Conservation (phyloP, 2,888 invertebrate species). For the Oscheius onirici region DNA sequence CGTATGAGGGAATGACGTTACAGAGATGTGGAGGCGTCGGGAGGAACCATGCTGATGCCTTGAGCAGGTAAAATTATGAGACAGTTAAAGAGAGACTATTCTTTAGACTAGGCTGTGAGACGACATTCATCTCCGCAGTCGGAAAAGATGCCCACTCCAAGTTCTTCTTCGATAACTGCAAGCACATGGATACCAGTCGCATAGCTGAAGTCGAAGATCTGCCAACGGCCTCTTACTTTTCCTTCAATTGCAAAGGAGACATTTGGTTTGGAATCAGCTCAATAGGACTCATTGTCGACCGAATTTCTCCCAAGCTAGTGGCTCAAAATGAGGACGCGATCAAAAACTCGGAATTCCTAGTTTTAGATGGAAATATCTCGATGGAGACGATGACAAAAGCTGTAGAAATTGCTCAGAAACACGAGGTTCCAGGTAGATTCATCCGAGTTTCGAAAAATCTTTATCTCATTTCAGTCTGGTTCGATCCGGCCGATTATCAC, state of each 20-base stretch:
- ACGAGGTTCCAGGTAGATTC: constrained; percentile 37
- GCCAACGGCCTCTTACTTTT: constrained; percentile 59
- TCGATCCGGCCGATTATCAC: constrained; percentile 74
- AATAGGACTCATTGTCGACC: constrained; percentile 48
- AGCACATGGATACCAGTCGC: constrained; percentile 40
- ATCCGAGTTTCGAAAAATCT: neutral
- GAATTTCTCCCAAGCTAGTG: constrained; percentile 72
- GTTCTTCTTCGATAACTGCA: constrained; percentile 41
- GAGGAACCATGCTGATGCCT: constrained; percentile 87
- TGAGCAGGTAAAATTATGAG: too few relatives aligned
- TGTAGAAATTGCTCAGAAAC: constrained; percentile 49
- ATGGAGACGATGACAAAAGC: constrained; percentile 76
- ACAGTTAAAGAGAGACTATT: neutral
- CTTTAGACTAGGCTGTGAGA: constrained; percentile 48
- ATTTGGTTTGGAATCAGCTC: constrained; percentile 56
- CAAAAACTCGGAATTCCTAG: constrained; percentile 79
- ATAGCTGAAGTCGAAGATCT: constrained; percentile 31
- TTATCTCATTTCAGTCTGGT: constrained; percentile 73
- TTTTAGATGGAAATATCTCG: constrained; percentile 87
- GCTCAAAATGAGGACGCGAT: constrained; percentile 77
- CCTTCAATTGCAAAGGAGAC: constrained; percentile 59
- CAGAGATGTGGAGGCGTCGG: constrained; percentile 87
- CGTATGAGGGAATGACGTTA: constrained; percentile 79
- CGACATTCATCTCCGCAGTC: constrained; percentile 80
- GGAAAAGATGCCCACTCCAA: constrained; percentile 78